These are phyloP conservation scores for Agrotis puta DNA, from an alignment of 2,888 invertebrate genomes.

Conservation along the genomic window DNA sequence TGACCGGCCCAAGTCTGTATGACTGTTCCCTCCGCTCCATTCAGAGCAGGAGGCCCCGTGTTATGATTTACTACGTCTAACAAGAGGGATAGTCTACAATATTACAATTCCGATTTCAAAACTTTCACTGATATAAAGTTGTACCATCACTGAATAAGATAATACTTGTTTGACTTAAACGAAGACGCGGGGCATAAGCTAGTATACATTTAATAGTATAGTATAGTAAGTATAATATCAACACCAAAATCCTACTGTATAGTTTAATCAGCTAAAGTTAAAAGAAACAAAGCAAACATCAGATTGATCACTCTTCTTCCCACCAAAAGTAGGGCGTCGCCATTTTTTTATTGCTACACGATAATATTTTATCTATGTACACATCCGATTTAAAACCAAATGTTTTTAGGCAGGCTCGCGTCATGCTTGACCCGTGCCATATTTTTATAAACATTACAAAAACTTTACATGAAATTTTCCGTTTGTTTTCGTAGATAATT, in stretches of 20 bases:
- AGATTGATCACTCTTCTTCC: conserved; percentile 27
- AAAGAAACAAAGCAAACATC: conserved; percentile 27
- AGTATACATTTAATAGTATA: background rate
- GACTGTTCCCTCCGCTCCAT: too few relatives aligned
- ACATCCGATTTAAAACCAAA: conserved; percentile 29
- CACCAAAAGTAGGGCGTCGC: conserved; percentile 50
- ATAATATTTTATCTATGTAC: conserved; percentile 50
- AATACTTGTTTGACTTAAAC: too few relatives aligned
- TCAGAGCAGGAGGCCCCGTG: too few relatives aligned
- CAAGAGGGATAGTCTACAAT: too few relatives aligned
- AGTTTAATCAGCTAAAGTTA: background rate
- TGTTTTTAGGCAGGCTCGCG: conserved; percentile 7
- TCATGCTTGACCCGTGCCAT: conserved; percentile 41
- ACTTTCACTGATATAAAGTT: too few relatives aligned
- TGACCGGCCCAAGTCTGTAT: too few relatives aligned
- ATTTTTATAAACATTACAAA: conserved; percentile 24
- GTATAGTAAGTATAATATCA: too few relatives aligned
- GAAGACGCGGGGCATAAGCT: too few relatives aligned
- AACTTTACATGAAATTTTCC: conserved; percentile 37
- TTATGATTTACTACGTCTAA: too few relatives aligned
- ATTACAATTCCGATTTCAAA: too few relatives aligned
- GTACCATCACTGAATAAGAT: too few relatives aligned
- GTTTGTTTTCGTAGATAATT: conserved; percentile 6
- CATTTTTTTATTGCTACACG: conserved; percentile 36
- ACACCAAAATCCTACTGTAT: background rate